These are phyloP conservation scores for Gobio gobio DNA, from an alignment of 2,113 vertebrate genomes.

Conservation along the genomic window DNA sequence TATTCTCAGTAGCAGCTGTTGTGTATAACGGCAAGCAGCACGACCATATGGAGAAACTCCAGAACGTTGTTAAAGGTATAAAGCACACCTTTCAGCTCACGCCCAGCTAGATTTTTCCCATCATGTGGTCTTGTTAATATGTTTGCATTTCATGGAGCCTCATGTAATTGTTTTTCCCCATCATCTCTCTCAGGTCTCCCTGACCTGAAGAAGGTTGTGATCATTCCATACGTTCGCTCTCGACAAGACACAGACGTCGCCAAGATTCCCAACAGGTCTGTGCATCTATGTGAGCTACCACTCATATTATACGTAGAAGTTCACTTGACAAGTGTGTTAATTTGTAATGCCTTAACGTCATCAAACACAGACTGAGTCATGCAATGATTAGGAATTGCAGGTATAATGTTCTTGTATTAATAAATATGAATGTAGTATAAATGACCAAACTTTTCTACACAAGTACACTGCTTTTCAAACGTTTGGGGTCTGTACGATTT, in stretches of 20 bases:
- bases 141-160: background rate
- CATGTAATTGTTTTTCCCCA: background rate
- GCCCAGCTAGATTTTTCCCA: background rate
- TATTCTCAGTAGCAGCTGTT: constrained; percentile 94
- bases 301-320: background rate
- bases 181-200: constrained; percentile 81
- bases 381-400: background rate
- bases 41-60: constrained; percentile 91
- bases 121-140: background rate
- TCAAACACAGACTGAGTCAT: background rate
- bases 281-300: constrained; percentile 5
- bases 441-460: too few relatives aligned
- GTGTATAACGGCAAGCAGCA: constrained; percentile 92
- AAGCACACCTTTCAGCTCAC: background rate
- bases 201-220: constrained; percentile 87
- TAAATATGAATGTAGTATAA: too few relatives aligned
- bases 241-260: constrained; percentile 87
- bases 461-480: too few relatives aligned
- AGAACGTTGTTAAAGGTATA: constrained; percentile 88
- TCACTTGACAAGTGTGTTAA: background rate
- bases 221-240: constrained; percentile 87
- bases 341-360: background rate
- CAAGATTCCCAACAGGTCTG: constrained; percentile 84
- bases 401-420: too few relatives aligned
- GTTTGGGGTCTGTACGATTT: too few relatives aligned